Evolutionary conservation across 2,888 invertebrate species (phyloP), one percentile per base, ranked within the genome.

Genomic region (Hypsopygia costalis): DNA sequence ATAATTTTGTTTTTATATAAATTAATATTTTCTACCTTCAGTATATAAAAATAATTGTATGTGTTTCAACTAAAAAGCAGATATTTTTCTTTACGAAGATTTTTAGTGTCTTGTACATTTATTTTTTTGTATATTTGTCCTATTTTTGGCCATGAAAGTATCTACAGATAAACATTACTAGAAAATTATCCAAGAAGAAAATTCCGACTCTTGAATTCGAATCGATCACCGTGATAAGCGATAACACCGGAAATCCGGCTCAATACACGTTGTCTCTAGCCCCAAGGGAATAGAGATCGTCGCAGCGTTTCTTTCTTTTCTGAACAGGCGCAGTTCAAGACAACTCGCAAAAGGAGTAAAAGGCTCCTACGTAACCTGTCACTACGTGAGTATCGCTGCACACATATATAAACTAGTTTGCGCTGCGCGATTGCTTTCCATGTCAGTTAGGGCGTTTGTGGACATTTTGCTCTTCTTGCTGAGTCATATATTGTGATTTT

Each of bases 291-390:
- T 81, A 86, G 86, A 86, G 79, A 81, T 69, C 78, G 75, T 64
- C 74, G 79, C 75, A 73, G 75, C 81, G 81, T 85, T 85, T 86
- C 87, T 86, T 85, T 86, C 85, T 85, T 85, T 87, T 85, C 85
- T 77, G 85, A 83, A 86, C 86, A 87, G 81, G 87, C 87, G 88
- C 88, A 88, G 88, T 89, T 81, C 82, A 77, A 78, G 85, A 71
- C 74, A 85, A 86, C 81, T 74, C 83, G 87, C 82, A 82, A 85
- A 86, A 89, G 89, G 89, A 89, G 89, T 89, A 83, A 85, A 87
- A 86, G 86, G 87, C 89, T 89, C 89, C 89, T 89, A 86, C 86
- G 79, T 88, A 89, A 89, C 89, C 89, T 88, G 89, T 89, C 76
- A 87, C 75, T 86, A 85, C 72, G 89, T 89, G 78, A 89, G 89